Base-by-base conservation (phyloP, 2,113 vertebrate species). In the Progne subis region DNA sequence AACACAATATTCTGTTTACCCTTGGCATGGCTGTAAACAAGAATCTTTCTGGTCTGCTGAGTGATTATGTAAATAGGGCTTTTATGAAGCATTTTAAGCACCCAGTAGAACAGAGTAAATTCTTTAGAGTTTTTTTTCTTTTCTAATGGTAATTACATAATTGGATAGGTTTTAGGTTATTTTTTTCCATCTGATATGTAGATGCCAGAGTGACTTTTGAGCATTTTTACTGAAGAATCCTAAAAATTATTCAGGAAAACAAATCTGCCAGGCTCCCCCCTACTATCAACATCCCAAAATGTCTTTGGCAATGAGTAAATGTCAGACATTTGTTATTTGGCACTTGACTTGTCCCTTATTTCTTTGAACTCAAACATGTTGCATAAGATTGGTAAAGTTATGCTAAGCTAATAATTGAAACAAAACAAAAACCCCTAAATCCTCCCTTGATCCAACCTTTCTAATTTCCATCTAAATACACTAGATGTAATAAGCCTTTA, bases 51-150 rank as follows among this genome's bases (percentile, higher is more conserved):
- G 70, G 53, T 80, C 76, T 39, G 14, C 47, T 94, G 90, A 85
- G 50, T 84, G 82, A 85, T 97, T 94, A 86, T 44, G 71, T 69
- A 94, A 96, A 82, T 91, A 82, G 59, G 41, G 60, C 19, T 96
- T 90, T 91, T 74, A 55, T 39, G 89, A 77, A 82, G 46, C 31
- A 49, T 91, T 90, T 72, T 41, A 87, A 93, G 46, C 70, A 74
- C 69, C 60, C 59, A 63, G 2, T 31, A 75, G 57, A 87, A 78
- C 32, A 71, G 39, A 87, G 19, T 59, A 56, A 50, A 65, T 79
- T 57, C 44, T 88, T 79, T 23, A 49, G 34, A n/a, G 5, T 14
- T 63, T 92, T 37, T 37, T 82, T 93, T 79, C 29, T 60, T 72
- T 14, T 80, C 25, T 87, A 84, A 59, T 39, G 34, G 25, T 82